Evolutionary conservation across 1,140 invertebrate species (phyloP), one percentile per base, ranked within the genome.

Genomic region (Trinorchestia longiramus): DNA sequence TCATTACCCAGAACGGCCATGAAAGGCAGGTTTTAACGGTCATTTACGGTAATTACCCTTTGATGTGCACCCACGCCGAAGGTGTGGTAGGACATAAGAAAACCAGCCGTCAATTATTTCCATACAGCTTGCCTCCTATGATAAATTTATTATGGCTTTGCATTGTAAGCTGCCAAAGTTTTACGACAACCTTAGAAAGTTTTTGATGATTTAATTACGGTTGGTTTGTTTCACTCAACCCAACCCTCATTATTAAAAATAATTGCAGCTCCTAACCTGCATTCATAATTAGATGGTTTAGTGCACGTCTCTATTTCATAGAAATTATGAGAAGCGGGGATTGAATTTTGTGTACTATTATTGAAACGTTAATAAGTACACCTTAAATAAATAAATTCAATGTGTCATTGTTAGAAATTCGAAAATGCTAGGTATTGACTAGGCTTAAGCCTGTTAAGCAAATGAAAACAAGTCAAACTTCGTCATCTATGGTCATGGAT

Each of bases 31-130:
- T 45, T 94, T 94, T 94, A 45, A 94, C 92, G 92, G 92, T 94
- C 92, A 94, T 94, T 94, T 94, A 94, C 43, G 92, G 92, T n/a
- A 94, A 94, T 94, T 94, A 94, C 44, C 43, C 92, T 94, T 44
- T 47, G 92, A 43, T 94, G 92, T 94, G 92, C 4, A 44, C 92
- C 43, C 44, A 40, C 44, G 43, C 43, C 43, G 92, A 94, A 94
- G 92, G 92, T 94, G 92, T 94, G 92, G 43, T 47, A 11, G 41
- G 92, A 94, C 92, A 47, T 47, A 47, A 43, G 92, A 94, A 94
- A 94, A 94, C 92, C 92, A 47, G 43, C 92, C 92, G 41, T 44
- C 44, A 94, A 94, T 94, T 94, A 94, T 94, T 94, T 94, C 44
- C 36, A 23, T n/a, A 47, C 43, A 94, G 43, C 43, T 43, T 43